Evolutionary conservation across 1,140 invertebrate genomes (phyloP), one percentile per base, ranked within the genome.

Genomic region (Sipha flava): DNA sequence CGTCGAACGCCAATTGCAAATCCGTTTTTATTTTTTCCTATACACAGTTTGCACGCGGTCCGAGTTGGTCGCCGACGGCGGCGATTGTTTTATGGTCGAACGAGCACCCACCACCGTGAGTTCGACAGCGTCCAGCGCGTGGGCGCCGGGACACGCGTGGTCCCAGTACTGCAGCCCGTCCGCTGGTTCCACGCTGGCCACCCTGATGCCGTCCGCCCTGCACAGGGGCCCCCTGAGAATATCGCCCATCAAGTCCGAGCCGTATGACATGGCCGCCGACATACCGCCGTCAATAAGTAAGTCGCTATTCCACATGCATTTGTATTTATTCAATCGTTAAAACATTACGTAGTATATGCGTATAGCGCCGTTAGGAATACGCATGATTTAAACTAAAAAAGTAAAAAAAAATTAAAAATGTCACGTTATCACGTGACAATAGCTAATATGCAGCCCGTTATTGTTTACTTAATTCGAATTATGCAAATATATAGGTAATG

Each of bases 151-250:
- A 59, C 73, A 77, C 73, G 73, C 34, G 73, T 77, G 73, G 73
- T 77, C 73, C 73, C 73, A 54, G 34, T 77, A 77, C 18, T 77
- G 73, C 73, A 14, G 73, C 73, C 73, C 73, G 31, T 40, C 73
- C 31, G 73, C 73, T n/a, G 66, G 66, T 47, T 23, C 73, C 73
- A 59, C 73, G 49, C 73, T 77, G 73, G 73, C 73, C 34, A 18
- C 73, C 73, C 73, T 77, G 52, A 77, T 77, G 73, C 73, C 73
- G 73, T 77, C 73, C 73, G 73, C 73, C 73, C 73, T 77, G 73
- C 73, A 77, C 34, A 77, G 73, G 73, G 73, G 73, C 73, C 73
- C 73, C 31, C 34, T 77, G 49, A 52, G 73, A 18, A 77, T 77
- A 77, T 77, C 73, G 52, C 73, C 73, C 47, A 52, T 77, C 73